phyloP scores from a whole-genome alignment of 2,797 vertebrate species.

The Smutsia temminckii region DNA sequence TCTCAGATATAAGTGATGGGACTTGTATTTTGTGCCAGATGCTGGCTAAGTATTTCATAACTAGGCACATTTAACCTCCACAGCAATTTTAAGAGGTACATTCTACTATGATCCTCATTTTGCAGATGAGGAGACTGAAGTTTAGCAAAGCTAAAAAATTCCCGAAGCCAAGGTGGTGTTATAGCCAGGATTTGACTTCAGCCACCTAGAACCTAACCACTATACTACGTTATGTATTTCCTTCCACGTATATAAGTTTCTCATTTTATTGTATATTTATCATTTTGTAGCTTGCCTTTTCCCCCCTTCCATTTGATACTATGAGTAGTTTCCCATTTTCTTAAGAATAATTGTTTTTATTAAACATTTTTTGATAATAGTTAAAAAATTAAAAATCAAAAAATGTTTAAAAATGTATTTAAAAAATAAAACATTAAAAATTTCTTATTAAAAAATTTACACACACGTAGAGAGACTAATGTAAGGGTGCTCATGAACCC shows the following conservation, averaged over 20 bases:
- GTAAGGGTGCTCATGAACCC: background rate
- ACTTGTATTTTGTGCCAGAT: background rate
- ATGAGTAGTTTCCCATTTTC: background rate
- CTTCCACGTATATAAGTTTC: background rate
- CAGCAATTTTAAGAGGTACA: background rate
- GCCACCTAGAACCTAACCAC: background rate
- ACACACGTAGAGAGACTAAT: background rate
- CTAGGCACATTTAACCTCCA: background rate
- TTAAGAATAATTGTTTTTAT: background rate
- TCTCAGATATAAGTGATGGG: background rate
- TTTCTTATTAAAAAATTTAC: background rate
- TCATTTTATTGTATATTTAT: background rate
- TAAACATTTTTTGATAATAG: too few relatives aligned
- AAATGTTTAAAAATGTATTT: too few relatives aligned
- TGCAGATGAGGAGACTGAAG: background rate
- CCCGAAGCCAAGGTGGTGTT: background rate
- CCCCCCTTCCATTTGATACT: background rate
- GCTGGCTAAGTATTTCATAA: conserved; percentile 24
- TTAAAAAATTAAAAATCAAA: too few relatives aligned
- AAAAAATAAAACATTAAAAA: background rate
- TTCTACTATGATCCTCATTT: background rate
- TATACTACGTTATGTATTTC: fast-evolving
- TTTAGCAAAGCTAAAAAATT: background rate
- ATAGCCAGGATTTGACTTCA: background rate
- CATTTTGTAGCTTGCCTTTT: background rate